Base-by-base conservation (phyloP, 2,888 invertebrate species). In the Torymus texanus region DNA sequence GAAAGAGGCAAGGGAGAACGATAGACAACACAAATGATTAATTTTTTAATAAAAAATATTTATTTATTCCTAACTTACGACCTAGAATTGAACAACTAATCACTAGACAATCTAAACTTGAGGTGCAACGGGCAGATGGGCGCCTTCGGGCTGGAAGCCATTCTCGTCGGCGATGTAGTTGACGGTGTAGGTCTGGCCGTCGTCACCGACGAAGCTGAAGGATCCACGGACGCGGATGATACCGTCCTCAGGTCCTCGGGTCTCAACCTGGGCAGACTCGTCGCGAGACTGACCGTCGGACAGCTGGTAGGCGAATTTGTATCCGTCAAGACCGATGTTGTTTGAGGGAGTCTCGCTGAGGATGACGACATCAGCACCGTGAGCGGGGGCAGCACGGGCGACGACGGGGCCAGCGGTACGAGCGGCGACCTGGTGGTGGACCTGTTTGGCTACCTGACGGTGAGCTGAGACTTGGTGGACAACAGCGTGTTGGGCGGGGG, bases 141-240 rank as follows among this genome's bases (percentile, higher is more conserved):
- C 85, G 16, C 85, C 86, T 29, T 79, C 73, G 16, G 85, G 84
- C 41, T 82, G 84, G 85, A 84, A 87, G 55, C 86, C 86, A 41
- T 84, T 84, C 67, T 85, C 85, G 78, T 87, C 86, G 65, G 87
- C 87, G 71, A 83, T 81, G 82, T 88, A 87, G 29, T 71, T 84
- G 21, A 88, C 80, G 50, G 82, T 82, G 83, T 83, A 87, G 24
- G 73, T 77, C 65, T 85, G 84, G 51, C 81, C 83, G 10, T 18
- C 81, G 2, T 85, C 85, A 59, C 86, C 85, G 29, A 86, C 84
- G 67, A 75, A 86, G 21, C 84, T 80, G 85, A 81, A 88, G 61
- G 85, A 84, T 73, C 89, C 89, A 4, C 78, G 78, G 21, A 87
- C 87, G 5, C 84, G 83, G 50, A 86, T 70, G 53, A 67, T 53